Conservation (phyloP, 2,888 invertebrate species). For the Drosophila neotestacea region DNA sequence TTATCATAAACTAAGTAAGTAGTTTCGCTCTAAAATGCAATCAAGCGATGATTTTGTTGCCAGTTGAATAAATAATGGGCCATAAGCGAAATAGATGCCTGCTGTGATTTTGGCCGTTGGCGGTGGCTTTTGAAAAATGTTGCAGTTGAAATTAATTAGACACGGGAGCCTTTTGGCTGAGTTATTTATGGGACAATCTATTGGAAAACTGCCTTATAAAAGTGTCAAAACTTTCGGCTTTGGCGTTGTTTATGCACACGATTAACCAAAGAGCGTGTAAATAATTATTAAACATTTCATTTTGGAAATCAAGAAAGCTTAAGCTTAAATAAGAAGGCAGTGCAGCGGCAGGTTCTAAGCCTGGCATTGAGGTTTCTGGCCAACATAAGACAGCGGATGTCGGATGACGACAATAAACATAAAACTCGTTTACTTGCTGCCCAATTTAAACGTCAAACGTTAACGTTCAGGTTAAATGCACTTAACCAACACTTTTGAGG, state of each 20-base stretch:
- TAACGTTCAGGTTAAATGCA: conserved; percentile 81
- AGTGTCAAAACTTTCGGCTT: conserved; percentile 75
- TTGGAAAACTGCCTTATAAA: conserved; percentile 77
- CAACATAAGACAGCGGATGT: conserved; percentile 50
- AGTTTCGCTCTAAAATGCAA: conserved; percentile 49
- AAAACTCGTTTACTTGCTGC: conserved; percentile 60
- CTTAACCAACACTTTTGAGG: conserved; percentile 81
- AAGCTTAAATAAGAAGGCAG: not conserved
- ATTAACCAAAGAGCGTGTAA: conserved; percentile 66
- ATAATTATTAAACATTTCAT: conserved; percentile 66
- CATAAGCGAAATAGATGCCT: conserved; percentile 34
- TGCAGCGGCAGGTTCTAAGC: conserved; percentile 14
- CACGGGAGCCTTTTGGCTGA: conserved; percentile 72
- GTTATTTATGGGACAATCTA: conserved; percentile 76
- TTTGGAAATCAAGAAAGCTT: conserved; percentile 12
- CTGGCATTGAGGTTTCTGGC: conserved; percentile 17
- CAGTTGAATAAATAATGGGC: conserved; percentile 50
- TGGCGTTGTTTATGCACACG: conserved; percentile 69
- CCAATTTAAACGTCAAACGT: conserved; percentile 79
- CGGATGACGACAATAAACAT: conserved; percentile 40
- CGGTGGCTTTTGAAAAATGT: conserved; percentile 56
- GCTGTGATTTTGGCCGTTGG: conserved; percentile 47
- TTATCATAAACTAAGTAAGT: conserved; percentile 57
- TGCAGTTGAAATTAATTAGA: conserved; percentile 65
- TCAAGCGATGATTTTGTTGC: conserved; percentile 52